Conservation (phyloP, 2,113 vertebrate species). For the Lynx canadensis region DNA sequence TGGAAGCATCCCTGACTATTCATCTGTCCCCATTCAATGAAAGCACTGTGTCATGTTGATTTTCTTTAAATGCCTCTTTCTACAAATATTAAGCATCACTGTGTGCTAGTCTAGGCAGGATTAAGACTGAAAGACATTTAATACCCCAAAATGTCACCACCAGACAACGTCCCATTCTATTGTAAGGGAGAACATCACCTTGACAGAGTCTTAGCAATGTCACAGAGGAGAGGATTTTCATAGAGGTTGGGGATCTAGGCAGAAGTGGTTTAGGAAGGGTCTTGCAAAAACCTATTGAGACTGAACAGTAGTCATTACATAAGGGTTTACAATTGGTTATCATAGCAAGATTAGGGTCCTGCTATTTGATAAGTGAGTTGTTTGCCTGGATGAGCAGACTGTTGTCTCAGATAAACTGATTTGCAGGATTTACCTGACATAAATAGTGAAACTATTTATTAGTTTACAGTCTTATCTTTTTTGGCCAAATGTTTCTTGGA, state of each 20-base stretch:
- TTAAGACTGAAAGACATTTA: neutral
- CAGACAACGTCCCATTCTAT: neutral
- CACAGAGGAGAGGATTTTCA: neutral
- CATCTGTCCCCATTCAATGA: neutral
- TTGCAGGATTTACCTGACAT: neutral
- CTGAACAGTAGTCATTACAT: neutral
- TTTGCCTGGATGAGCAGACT: neutral
- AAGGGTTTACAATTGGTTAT: neutral
- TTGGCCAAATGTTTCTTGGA: constrained; percentile 6
- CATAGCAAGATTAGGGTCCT: neutral
- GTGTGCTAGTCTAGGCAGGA: neutral
- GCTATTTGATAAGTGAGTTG: neutral
- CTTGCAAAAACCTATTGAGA: neutral
- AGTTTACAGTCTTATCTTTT: constrained; percentile 28
- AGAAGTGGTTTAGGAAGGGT: neutral
- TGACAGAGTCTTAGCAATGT: neutral
- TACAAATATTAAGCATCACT: neutral
- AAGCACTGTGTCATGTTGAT: neutral
- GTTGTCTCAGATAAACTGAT: constrained; percentile 42
- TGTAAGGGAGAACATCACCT: neutral
- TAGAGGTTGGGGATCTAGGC: neutral
- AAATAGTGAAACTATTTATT: constrained; percentile 44
- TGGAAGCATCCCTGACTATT: neutral
- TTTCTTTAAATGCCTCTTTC: neutral
- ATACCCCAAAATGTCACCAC: neutral